Evolutionary conservation across 2,797 vertebrate genomes (phyloP).

Genomic region (Podarcis siculus): DNA sequence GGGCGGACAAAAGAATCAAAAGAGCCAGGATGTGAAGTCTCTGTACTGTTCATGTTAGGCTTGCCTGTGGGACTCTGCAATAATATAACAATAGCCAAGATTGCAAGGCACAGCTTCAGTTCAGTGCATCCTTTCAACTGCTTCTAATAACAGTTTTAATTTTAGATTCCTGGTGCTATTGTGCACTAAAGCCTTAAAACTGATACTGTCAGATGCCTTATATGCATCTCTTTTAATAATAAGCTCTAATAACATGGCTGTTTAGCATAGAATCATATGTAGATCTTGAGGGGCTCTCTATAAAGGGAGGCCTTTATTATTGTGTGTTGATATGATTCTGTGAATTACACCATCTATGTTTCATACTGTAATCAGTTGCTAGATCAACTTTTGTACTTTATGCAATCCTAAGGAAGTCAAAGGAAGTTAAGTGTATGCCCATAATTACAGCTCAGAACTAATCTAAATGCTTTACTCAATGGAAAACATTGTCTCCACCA

Average conservation of each 20-base stretch:
- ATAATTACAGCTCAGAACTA: not conserved
- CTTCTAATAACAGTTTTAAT: slow-evolving; percentile 77
- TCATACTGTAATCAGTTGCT: not conserved
- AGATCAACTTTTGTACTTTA: not conserved
- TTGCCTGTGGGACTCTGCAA: slow-evolving; percentile 87
- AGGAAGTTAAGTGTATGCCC: not conserved
- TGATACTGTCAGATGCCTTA: not conserved
- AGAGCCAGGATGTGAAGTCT: slow-evolving; percentile 89
- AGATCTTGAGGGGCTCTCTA: not conserved
- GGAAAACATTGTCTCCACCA: not conserved
- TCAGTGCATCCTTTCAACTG: slow-evolving; percentile 77
- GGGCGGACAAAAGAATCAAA: slow-evolving; percentile 88
- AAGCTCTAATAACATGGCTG: not conserved
- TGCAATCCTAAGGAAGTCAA: not conserved
- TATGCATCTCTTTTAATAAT: not conserved
- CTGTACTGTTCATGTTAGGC: slow-evolving; percentile 80
- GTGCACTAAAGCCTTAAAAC: slow-evolving; percentile 61
- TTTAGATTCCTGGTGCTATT: slow-evolving; percentile 64
- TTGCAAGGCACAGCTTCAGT: slow-evolving; percentile 75
- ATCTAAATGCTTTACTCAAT: not conserved
- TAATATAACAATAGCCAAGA: slow-evolving; percentile 90
- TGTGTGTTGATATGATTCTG: not conserved
- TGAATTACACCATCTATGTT: not conserved
- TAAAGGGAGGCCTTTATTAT: not conserved
- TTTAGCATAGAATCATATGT: not conserved